phyloP scores from a whole-genome alignment of 2,888 invertebrate species.

The Antitype chi region DNA sequence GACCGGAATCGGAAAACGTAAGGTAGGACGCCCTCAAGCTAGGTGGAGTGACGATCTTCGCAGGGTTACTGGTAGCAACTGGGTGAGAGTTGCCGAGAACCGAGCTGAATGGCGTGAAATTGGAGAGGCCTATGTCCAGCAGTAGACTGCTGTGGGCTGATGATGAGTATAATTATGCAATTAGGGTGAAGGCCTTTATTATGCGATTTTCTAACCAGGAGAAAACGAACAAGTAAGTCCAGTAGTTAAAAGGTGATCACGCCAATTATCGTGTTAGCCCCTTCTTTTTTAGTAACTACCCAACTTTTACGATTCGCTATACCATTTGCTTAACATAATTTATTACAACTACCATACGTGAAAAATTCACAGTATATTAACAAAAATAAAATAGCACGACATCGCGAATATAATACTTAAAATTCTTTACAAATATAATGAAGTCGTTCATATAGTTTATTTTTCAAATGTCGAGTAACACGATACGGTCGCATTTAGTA shows the following conservation, averaged over 20 bases:
- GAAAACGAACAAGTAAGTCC: background rate
- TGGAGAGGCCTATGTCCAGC: too few relatives aligned
- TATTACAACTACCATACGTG: conserved; percentile 25
- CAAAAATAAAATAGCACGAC: conserved; percentile 28
- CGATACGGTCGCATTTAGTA: conserved; percentile 47
- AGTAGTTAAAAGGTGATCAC: background rate
- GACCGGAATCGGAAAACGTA: too few relatives aligned
- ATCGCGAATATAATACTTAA: conserved; percentile 46
- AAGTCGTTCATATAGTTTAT: conserved; percentile 54
- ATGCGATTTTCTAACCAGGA: background rate
- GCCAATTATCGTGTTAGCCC: background rate
- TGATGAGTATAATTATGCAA: too few relatives aligned
- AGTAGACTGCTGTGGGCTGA: too few relatives aligned
- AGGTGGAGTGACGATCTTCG: too few relatives aligned
- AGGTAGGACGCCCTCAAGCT: too few relatives aligned
- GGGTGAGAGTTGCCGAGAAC: too few relatives aligned
- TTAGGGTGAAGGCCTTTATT: background rate
- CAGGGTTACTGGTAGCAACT: too few relatives aligned
- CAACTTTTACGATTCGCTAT: conserved; percentile 34
- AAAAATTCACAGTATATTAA: conserved; percentile 47
- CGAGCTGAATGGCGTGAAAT: too few relatives aligned
- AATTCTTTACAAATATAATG: conserved; percentile 51
- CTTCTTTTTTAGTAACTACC: conserved; percentile 11
- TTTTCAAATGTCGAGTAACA: conserved; percentile 45
- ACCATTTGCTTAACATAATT: conserved; percentile 36